phyloP scores from a whole-genome alignment of 1,140 invertebrate species.

The Eufriesea mexicana region DNA sequence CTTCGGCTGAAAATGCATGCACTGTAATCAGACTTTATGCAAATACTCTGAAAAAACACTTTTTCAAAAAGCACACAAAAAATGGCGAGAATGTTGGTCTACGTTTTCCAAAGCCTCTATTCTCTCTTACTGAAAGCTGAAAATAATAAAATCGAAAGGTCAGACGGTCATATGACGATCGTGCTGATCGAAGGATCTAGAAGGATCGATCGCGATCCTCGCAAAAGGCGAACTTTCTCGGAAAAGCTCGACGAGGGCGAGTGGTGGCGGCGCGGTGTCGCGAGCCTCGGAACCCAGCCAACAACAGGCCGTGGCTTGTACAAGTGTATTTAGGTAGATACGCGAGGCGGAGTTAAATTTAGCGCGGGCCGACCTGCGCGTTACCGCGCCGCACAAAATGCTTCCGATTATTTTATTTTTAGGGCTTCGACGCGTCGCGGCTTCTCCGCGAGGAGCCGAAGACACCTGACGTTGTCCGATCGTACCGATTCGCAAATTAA shows the following conservation, averaged over 20 bases:
- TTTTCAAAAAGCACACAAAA: too few relatives aligned
- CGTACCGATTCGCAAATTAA: neutral
- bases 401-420: constrained; percentile 82
- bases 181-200: neutral
- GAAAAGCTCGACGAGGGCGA: constrained; percentile 68
- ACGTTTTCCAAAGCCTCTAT: too few relatives aligned
- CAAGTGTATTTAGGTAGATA: constrained; percentile 82
- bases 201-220: neutral
- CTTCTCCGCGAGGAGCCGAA: constrained; percentile 51
- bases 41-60: too few relatives aligned
- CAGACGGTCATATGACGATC: neutral
- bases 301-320: constrained; percentile 72
- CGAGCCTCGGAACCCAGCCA: constrained; percentile 75
- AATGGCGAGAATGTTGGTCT: too few relatives aligned
- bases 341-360: constrained; percentile 79
- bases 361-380: constrained; percentile 78
- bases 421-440: constrained; percentile 70
- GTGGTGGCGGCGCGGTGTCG: constrained; percentile 62
- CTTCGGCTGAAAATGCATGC: too few relatives aligned
- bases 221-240: constrained; percentile 39
- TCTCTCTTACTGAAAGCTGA: too few relatives aligned
- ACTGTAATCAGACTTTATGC: too few relatives aligned
- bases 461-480: constrained; percentile 35
- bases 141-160: too few relatives aligned
- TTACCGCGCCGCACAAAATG: constrained; percentile 76